phyloP scores from a whole-genome alignment of 30 jellyfish, hydroid and myxozoan genomes.

The Calvadosia cruxmelitensis region DNA sequence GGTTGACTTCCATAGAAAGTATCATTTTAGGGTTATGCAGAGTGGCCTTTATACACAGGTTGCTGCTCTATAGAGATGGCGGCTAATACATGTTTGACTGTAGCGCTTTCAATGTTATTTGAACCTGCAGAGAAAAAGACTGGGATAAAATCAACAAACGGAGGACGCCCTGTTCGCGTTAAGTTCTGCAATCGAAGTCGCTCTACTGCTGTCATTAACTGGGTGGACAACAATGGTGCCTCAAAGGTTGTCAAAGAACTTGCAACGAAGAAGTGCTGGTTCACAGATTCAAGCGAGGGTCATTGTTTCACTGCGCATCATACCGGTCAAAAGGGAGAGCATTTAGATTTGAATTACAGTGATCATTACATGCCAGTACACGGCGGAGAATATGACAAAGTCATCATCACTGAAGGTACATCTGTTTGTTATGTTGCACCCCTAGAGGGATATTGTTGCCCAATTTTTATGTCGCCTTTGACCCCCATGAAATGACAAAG shows the following conservation, averaged over 20 bases:
- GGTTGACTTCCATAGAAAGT: too few species aligned
- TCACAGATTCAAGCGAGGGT: conserved; percentile 22
- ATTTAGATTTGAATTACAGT: conserved; percentile 10
- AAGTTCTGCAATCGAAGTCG: conserved; percentile 22
- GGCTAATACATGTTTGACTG: too few species aligned
- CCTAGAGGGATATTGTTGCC: too few species aligned
- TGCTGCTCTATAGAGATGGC: too few species aligned
- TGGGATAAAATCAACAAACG: conserved; percentile 5
- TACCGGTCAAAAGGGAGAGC: conserved; percentile 2
- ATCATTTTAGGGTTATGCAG: too few species aligned
- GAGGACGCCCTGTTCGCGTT: conserved; percentile 27
- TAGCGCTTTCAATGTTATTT: too few species aligned
- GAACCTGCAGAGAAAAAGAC: too few species aligned
- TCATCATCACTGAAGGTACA: conserved; percentile 28
- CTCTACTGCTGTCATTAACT: conserved; percentile 3
- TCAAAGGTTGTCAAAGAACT: conserved; percentile 1
- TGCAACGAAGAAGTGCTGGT: conserved; percentile 23
- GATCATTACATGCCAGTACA: conserved; percentile 2
- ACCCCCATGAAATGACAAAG: too few species aligned
- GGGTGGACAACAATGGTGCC: conserved; percentile 19
- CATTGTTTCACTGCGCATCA: conserved; percentile 23
- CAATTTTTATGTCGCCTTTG: too few species aligned
- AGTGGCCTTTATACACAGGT: too few species aligned
- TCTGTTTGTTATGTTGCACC: too few species aligned
- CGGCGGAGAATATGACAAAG: conserved; percentile 18